phyloP scores from a whole-genome alignment of 1,140 invertebrate species.

The Drosophila ironensis region DNA sequence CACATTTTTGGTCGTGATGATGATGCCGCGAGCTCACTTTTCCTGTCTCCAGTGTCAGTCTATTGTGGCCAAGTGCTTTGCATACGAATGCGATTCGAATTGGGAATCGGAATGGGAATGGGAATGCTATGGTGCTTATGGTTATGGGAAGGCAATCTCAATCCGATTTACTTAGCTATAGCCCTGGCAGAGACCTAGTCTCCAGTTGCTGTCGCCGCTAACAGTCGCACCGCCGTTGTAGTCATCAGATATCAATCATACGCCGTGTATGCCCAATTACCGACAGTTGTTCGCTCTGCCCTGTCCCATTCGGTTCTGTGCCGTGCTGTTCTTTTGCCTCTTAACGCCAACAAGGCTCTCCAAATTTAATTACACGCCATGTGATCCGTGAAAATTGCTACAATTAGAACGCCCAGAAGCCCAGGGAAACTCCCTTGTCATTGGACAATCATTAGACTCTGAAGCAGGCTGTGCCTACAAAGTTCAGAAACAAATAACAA shows the following conservation, averaged over 20 bases:
- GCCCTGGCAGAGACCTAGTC: constrained; percentile 44
- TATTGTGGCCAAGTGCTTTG: constrained; percentile 32
- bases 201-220: constrained; percentile 27
- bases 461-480: constrained; percentile 26
- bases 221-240: constrained; percentile 13
- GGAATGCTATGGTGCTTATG: constrained; percentile 13
- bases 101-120: constrained; percentile 12
- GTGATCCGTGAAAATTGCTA: constrained; percentile 15
- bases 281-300: constrained; percentile 36
- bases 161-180: constrained; percentile 2
- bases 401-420: constrained; percentile 16
- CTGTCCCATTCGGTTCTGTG: too few relatives aligned
- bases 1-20: constrained; percentile 74
- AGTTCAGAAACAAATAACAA: not conserved
- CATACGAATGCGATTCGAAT: constrained; percentile 53
- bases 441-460: constrained; percentile 20
- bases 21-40: constrained; percentile 67
- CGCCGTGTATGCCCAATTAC: constrained; percentile 40
- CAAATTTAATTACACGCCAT: constrained; percentile 36
- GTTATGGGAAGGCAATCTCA: constrained; percentile 29
- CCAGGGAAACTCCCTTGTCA: constrained; percentile 13
- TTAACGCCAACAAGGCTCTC: constrained; percentile 18
- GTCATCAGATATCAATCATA: constrained; percentile 48
- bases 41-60: constrained; percentile 79
- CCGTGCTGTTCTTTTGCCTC: constrained; percentile 18